Conservation (phyloP, 2,797 vertebrate species). For the Muscicapa comitata region DNA sequence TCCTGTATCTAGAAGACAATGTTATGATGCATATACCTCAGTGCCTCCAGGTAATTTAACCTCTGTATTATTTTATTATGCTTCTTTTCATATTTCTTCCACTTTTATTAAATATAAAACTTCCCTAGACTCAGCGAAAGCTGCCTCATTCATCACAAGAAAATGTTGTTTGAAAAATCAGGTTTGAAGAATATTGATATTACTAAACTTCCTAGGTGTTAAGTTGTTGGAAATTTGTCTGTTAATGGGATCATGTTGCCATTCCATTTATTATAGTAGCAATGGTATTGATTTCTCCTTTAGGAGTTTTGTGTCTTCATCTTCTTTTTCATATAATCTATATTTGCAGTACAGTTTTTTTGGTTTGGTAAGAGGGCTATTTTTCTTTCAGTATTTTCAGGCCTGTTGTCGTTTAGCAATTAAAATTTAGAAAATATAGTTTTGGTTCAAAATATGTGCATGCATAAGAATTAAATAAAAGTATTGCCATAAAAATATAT, state of each 20-base stretch:
- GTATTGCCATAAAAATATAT: background rate
- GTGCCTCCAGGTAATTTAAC: background rate
- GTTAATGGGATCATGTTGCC: background rate
- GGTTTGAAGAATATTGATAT: background rate
- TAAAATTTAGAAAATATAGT: background rate
- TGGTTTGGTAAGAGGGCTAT: background rate
- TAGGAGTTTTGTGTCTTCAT: background rate
- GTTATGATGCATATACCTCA: background rate
- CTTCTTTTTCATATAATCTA: background rate
- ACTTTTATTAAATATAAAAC: background rate
- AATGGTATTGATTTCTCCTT: background rate
- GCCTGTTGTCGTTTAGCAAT: background rate
- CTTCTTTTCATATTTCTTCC: background rate
- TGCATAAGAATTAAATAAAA: background rate
- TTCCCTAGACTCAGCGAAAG: background rate
- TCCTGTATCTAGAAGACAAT: background rate
- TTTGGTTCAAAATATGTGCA: background rate
- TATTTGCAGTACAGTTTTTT: background rate
- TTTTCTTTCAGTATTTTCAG: background rate
- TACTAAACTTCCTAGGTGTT: background rate
- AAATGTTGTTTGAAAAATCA: background rate
- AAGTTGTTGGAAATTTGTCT: background rate
- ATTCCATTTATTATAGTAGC: background rate
- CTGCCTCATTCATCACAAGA: background rate
- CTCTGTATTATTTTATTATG: background rate